Evolutionary conservation across 2,113 vertebrate species (phyloP).

Genomic region (Lanius collurio): DNA sequence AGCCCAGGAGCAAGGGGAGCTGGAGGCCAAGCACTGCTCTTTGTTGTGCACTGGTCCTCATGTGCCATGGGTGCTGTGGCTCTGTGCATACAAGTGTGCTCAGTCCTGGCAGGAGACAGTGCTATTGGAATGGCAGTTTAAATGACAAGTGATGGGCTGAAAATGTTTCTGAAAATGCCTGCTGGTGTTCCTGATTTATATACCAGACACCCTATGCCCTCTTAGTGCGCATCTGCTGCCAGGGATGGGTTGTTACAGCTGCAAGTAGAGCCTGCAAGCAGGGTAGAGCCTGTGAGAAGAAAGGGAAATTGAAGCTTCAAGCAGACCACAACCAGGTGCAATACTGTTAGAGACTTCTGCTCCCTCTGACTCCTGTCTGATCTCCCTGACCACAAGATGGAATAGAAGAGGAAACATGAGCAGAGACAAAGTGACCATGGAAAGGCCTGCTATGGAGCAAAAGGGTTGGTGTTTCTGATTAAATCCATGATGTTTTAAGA

Average conservation of each 20-base stretch:
- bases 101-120: background rate
- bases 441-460: background rate
- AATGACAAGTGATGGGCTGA: background rate
- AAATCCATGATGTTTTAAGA: background rate
- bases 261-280: background rate
- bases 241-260: background rate
- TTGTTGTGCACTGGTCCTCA: background rate
- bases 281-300: background rate
- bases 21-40: background rate
- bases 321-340: background rate
- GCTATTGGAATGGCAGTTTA: background rate
- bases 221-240: background rate
- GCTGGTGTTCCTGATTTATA: rapidly evolving
- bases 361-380: background rate
- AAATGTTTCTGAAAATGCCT: background rate
- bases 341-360: background rate
- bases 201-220: background rate
- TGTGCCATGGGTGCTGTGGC: rapidly evolving
- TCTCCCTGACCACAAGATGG: background rate
- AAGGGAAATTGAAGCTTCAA: background rate
- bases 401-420: background rate
- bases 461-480: background rate
- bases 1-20: background rate
- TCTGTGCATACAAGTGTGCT: background rate
- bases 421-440: background rate